Evolutionary conservation across 2,888 invertebrate genomes (phyloP).

Genomic region (Leptopterna dolabrata): DNA sequence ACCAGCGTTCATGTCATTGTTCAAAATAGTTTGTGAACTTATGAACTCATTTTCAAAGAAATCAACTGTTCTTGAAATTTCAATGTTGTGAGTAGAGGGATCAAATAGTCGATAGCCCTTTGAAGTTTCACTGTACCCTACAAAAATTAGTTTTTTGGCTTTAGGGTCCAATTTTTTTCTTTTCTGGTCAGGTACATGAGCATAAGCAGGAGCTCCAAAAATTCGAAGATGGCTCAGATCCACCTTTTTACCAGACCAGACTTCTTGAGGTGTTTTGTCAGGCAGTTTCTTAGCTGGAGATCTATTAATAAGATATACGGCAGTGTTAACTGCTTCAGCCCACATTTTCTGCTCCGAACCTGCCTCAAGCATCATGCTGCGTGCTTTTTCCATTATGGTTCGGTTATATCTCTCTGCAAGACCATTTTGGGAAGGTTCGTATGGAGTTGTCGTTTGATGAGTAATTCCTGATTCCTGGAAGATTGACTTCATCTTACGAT

Average conservation of each 20-base stretch:
- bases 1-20: no score
- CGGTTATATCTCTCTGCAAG: no score
- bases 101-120: slow-evolving; percentile 52
- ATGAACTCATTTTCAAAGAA: background rate
- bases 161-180: no score
- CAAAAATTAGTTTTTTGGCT: no score
- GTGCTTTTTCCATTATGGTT: no score
- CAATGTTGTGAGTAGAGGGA: slow-evolving; percentile 1
- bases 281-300: no score
- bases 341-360: slow-evolving; percentile 61
- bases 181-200: slow-evolving; percentile 12
- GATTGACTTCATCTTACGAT: no score
- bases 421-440: no score
- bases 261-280: no score
- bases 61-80: slow-evolving; percentile 22
- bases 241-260: slow-evolving; percentile 44
- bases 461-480: no score
- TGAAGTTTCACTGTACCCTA: slow-evolving; percentile 39
- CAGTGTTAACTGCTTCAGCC: slow-evolving; percentile 58
- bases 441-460: slow-evolving; percentile 45
- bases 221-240: slow-evolving; percentile 49
- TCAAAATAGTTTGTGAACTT: no score
- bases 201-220: slow-evolving; percentile 54
- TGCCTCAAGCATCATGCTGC: slow-evolving; percentile 63
- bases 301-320: no score